Base-by-base conservation (phyloP, 2,888 invertebrate genomes). In the Trissolcus brochymenae region DNA sequence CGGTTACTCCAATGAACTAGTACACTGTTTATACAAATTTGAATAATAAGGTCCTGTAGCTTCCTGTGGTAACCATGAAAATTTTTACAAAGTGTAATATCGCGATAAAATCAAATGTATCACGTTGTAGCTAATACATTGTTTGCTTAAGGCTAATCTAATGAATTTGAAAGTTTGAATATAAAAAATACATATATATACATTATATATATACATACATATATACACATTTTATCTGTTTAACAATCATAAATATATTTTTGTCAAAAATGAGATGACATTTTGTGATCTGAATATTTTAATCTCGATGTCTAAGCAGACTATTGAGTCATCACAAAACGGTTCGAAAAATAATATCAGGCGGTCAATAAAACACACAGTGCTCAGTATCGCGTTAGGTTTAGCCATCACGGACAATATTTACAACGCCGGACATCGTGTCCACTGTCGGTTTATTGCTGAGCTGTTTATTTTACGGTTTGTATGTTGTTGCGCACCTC, bases 361-460 rank as follows among this genome's bases (percentile, higher is more conserved):
- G 70, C 64, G 67, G 78, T 79, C 74, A 65, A 79, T 80, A 80
- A 80, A 80, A 79, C 76, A 79, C 76, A 71, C 65, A 13, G 46
- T 68, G 65, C 62, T 59, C 55, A 29, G 79, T 77, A 79, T 67
- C 80, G 80, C 81, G 84, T 83, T 81, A 82, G 80, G 81, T 76
- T 81, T 80, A 49, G 57, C 81, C 80, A 83, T 81, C 82, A 80
- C 80, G 78, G 82, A 71, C 84, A 86, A 86, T 82, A 82, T 87
- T 86, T 87, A 87, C 85, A 84, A 84, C 82, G 81, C 82, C 83
- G 87, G 86, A 87, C 87, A 86, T 82, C 82, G 84, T 83, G 78
- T 72, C 78, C 78, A 70, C 79, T 71, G 74, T 70, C 74, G 70
- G 73, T 79, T 79, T 76, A 76, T 79, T 74, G 70, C 76, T 57